Base-by-base conservation (phyloP, 1,140 invertebrate species). In the Probaryconus sp. region DNA sequence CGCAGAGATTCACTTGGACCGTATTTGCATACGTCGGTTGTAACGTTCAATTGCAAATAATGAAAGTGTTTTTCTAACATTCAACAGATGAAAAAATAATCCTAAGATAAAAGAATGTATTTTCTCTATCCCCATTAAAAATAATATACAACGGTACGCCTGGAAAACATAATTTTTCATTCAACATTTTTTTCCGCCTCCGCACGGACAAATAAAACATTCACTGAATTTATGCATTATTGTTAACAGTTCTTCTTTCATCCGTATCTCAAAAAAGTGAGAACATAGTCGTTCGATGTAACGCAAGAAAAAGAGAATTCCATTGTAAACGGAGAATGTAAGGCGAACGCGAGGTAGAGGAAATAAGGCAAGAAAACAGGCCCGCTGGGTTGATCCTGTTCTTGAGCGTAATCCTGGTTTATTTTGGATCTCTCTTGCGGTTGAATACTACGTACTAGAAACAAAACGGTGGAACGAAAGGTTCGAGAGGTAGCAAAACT, bases 1-100 rank as follows among this genome's bases (percentile, higher is more conserved):
- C 63, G 50, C 61, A 51, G n/a, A n/a, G 50, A 67, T 71, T 76
- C 61, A 67, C 68, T 71, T 63, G 50, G 47, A 63, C 56, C 63
- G 55, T 71, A 71, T 71, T 76, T 71, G 71, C 67, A 71, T 71
- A 24, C 42, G 24, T 30, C 55, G 67, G 56, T 71, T 68, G 56
- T 61, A 76, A 67, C 61, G 67, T 55, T 42, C 67, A 65, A 61
- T n/a, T 67, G 70, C 51, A 65, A 72, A 72, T 72, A 72, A 60
- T 60, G 60, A 65, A 72, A 72, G 47, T 40, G 11, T 28, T 3
- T 24, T 24, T n/a, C n/a, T n/a, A n/a, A n/a, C n/a, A n/a, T n/a
- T n/a, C n/a, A n/a, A n/a, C n/a, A n/a, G n/a, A n/a, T n/a, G n/a
- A n/a, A n/a, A n/a, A n/a, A n/a, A n/a, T n/a, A n/a, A n/a, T n/a